Conservation (phyloP, 1,140 invertebrate genomes). For the Oryzaephilus surinamensis region DNA sequence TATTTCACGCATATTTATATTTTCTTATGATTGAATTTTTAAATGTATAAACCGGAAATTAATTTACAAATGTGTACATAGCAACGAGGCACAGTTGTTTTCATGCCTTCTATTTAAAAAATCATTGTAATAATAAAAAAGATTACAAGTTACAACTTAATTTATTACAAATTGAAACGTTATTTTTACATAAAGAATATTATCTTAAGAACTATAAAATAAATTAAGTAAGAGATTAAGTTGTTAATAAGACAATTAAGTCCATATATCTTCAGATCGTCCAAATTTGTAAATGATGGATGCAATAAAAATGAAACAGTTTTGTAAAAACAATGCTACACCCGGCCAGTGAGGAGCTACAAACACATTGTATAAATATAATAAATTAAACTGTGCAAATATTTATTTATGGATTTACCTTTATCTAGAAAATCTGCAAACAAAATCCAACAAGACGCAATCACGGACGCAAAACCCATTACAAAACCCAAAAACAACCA, state of each 20-base stretch:
- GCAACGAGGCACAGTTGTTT: too few relatives aligned
- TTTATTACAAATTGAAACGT: too few relatives aligned
- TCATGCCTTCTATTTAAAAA: too few relatives aligned
- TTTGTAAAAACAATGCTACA: constrained; percentile 88
- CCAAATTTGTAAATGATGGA: constrained; percentile 92
- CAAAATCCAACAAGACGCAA: constrained; percentile 92
- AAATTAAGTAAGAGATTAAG: too few relatives aligned
- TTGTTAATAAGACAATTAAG: too few relatives aligned
- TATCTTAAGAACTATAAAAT: too few relatives aligned
- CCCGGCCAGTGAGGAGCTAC: constrained; percentile 60
- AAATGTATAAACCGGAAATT: too few relatives aligned
- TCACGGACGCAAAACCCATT: constrained; percentile 88
- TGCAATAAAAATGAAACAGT: constrained; percentile 86
- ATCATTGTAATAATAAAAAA: too few relatives aligned
- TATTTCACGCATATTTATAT: constrained; percentile 77
- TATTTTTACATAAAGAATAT: too few relatives aligned
- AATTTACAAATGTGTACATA: too few relatives aligned
- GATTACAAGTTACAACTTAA: too few relatives aligned
- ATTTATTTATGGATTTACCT: constrained; percentile 28
- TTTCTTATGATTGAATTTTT: too few relatives aligned
- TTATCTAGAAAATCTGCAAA: constrained; percentile 64
- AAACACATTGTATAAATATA: constrained; percentile 9
- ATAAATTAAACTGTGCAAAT: neutral
- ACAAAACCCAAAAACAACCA: constrained; percentile 97
- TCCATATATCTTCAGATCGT: constrained; percentile 77